phyloP scores from a whole-genome alignment of 2,113 vertebrate genomes.

The Microcebus griseorufus region DNA sequence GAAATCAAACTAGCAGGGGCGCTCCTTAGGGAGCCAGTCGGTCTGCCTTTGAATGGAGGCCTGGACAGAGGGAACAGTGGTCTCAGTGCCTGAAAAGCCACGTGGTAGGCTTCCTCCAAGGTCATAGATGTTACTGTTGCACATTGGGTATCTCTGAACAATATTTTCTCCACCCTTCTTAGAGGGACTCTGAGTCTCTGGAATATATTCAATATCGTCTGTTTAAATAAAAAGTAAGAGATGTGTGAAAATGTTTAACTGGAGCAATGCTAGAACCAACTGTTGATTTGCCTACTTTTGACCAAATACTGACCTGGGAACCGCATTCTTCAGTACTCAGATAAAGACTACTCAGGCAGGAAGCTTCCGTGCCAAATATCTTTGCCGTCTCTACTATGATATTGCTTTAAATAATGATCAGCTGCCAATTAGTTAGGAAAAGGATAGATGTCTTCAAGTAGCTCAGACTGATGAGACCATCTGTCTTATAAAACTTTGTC shows the following conservation, averaged over 20 bases:
- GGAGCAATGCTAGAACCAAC: not conserved
- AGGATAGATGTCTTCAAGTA: conserved; percentile 22
- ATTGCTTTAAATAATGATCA: not conserved
- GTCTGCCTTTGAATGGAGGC: not conserved
- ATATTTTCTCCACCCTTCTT: not conserved
- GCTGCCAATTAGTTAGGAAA: conserved; percentile 25
- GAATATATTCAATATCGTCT: not conserved
- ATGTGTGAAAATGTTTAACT: not conserved
- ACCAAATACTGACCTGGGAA: not conserved
- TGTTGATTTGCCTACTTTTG: not conserved
- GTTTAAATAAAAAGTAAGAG: not conserved
- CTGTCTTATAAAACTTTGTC: conserved; percentile 52
- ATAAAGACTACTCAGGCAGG: not conserved
- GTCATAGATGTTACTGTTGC: not conserved
- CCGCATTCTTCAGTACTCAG: not conserved
- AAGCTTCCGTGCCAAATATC: not conserved
- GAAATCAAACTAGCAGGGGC: not conserved
- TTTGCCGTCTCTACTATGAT: not conserved
- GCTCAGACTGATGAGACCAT: conserved; percentile 54
- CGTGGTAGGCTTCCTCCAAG: not conserved
- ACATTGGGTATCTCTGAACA: not conserved
- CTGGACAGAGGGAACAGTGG: not conserved
- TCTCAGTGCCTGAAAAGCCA: not conserved
- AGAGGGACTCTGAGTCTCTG: not conserved
- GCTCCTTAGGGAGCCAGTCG: not conserved